Conservation (phyloP, 2,797 vertebrate species). For the Heliangelus exortis region DNA sequence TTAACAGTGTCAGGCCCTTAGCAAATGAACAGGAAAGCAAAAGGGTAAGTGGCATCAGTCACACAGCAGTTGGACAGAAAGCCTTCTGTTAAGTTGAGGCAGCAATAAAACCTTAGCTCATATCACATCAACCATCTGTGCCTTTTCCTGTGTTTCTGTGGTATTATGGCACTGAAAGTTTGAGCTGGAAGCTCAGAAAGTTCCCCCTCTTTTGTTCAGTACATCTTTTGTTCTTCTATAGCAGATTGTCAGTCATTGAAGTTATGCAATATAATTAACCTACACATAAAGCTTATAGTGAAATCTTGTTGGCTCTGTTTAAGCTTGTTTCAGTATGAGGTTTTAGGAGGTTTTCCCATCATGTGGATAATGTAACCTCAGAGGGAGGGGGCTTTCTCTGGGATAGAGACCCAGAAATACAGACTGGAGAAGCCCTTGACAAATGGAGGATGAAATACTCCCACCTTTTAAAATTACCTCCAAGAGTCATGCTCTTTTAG, state of each 20-base stretch:
- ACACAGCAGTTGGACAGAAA: neutral
- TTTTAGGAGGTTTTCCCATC: neutral
- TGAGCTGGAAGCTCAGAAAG: neutral
- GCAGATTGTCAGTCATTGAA: neutral
- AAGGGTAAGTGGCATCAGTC: neutral
- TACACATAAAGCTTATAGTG: neutral
- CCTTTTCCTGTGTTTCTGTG: neutral
- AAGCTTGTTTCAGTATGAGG: neutral
- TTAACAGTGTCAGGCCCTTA: neutral
- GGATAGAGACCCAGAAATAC: neutral
- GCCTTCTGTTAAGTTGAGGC: neutral
- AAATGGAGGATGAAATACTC: neutral
- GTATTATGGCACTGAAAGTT: neutral
- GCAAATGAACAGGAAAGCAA: neutral
- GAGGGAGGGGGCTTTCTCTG: neutral
- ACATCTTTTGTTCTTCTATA: neutral
- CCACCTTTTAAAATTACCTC: neutral
- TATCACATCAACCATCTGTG: neutral
- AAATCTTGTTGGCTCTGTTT: constrained; percentile 31
- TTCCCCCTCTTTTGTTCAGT: neutral
- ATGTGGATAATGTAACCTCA: neutral
- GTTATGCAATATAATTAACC: neutral
- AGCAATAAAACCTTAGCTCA: neutral
- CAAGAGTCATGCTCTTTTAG: neutral
- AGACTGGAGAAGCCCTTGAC: neutral